Percentiles rank a stretch among this genome's conserved stretches.
phyloP scores from a whole-genome alignment of 2,113 vertebrate genomes.

The Nettapus auritus region DNA sequence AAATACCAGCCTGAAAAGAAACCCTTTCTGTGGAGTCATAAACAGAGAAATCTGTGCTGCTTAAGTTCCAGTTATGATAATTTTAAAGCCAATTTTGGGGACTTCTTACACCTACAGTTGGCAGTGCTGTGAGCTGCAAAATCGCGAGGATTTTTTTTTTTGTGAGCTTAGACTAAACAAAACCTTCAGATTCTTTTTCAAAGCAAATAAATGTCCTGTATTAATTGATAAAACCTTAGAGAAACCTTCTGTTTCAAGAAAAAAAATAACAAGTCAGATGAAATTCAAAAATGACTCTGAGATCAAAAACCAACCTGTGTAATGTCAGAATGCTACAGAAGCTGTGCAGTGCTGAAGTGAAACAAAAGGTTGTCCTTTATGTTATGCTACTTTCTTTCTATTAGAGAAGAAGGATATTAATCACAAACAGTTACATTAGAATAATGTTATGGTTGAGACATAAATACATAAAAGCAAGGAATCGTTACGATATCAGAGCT shows the following conservation, averaged over 20 bases:
- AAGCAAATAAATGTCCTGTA: background rate
- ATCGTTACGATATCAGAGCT: background rate
- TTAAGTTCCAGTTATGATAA: background rate
- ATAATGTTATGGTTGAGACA: slow-evolving; percentile 61
- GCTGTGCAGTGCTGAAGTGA: background rate
- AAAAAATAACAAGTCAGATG: background rate
- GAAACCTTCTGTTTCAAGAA: background rate
- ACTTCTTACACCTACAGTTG: slow-evolving; percentile 25
- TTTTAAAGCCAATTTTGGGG: slow-evolving; percentile 33
- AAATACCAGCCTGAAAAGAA: background rate
- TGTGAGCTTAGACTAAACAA: slow-evolving; percentile 21
- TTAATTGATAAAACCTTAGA: background rate
- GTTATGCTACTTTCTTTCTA: background rate
- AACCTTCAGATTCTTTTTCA: background rate
- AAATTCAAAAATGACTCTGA: background rate
- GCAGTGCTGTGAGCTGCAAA: slow-evolving; percentile 8
- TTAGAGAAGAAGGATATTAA: slow-evolving; percentile 32
- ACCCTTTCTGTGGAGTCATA: background rate
- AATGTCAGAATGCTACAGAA: background rate
- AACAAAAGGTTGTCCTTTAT: background rate
- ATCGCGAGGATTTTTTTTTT: background rate
- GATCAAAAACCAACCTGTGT: background rate
- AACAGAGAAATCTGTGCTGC: background rate
- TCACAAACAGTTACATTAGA: slow-evolving; percentile 66
- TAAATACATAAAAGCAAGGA: slow-evolving; percentile 52